These are phyloP conservation scores for Drosophila tani DNA, from an alignment of 1,140 invertebrate genomes.

Conservation along the genomic window DNA sequence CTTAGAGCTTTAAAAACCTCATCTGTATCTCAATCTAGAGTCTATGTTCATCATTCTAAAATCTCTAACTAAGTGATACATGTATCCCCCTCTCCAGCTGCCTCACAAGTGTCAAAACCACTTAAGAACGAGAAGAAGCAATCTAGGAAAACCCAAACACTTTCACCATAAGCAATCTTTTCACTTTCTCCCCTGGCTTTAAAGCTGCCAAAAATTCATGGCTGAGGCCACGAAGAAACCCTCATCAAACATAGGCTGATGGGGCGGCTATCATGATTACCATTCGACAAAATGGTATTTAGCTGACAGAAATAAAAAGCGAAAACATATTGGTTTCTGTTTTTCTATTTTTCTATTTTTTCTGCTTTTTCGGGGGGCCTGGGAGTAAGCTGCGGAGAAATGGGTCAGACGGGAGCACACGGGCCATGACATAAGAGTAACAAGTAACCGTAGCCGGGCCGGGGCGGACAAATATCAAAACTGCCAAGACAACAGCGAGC, in stretches of 20 bases:
- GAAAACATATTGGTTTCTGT: conserved; percentile 71
- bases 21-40: background rate
- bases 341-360: conserved; percentile 52
- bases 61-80: conserved; percentile 2
- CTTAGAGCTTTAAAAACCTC: background rate
- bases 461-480: conserved; percentile 55
- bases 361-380: conserved; percentile 6
- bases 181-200: background rate
- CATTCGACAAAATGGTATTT: conserved; percentile 66
- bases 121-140: conserved; percentile 9
- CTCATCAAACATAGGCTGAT: conserved; percentile 24
- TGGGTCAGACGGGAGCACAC: conserved; percentile 63
- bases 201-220: conserved; percentile 26
- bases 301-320: conserved; percentile 68
- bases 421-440: conserved; percentile 63
- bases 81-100: background rate
- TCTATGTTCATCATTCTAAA: too few relatives aligned
- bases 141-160: conserved; percentile 8
- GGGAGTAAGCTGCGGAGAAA: conserved; percentile 65
- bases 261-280: conserved; percentile 45
- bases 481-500: conserved; percentile 41
- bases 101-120: conserved; percentile 25
- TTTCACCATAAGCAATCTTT: background rate
- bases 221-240: conserved; percentile 3
- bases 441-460: conserved; percentile 42